Conservation (phyloP, 2,888 invertebrate genomes). For the Caenorhabditis uteleia region DNA sequence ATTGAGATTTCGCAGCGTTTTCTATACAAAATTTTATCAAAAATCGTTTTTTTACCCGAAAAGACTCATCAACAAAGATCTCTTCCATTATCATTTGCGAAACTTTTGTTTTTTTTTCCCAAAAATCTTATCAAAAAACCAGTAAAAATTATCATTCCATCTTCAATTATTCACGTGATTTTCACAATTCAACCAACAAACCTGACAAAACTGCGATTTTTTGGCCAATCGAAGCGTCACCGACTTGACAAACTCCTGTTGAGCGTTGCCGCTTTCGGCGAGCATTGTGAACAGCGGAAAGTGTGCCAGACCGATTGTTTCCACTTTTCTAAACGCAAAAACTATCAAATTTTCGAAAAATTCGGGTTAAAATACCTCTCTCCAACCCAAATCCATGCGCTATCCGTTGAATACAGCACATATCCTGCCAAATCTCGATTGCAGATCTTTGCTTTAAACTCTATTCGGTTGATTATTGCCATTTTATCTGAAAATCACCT, state of each 20-base stretch:
- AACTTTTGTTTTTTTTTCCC: constrained; percentile 1
- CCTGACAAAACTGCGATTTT: constrained; percentile 26
- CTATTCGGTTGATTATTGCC: constrained; percentile 17
- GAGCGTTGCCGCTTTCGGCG: constrained; percentile 35
- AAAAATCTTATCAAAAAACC: no score
- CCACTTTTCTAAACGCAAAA: constrained; percentile 25
- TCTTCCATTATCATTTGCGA: background rate
- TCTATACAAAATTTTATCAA: no score
- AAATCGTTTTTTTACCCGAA: no score
- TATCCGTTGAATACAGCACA: constrained; percentile 26
- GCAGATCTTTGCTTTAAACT: constrained; percentile 22
- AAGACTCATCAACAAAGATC: background rate
- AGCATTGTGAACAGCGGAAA: constrained; percentile 45
- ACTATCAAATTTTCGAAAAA: background rate
- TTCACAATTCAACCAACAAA: background rate
- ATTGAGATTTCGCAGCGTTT: no score
- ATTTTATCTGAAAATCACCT: background rate
- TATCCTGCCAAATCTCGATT: constrained; percentile 34
- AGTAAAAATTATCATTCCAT: background rate
- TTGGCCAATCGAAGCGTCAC: constrained; percentile 28
- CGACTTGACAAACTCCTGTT: constrained; percentile 32
- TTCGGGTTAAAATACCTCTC: constrained; percentile 17
- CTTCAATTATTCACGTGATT: background rate
- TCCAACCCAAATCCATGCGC: constrained; percentile 49
- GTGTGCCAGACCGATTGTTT: constrained; percentile 34